Percentiles rank a stretch among this genome's conserved stretches.
Conservation (phyloP, 2,888 invertebrate genomes). For the Rhodophaea formosa region DNA sequence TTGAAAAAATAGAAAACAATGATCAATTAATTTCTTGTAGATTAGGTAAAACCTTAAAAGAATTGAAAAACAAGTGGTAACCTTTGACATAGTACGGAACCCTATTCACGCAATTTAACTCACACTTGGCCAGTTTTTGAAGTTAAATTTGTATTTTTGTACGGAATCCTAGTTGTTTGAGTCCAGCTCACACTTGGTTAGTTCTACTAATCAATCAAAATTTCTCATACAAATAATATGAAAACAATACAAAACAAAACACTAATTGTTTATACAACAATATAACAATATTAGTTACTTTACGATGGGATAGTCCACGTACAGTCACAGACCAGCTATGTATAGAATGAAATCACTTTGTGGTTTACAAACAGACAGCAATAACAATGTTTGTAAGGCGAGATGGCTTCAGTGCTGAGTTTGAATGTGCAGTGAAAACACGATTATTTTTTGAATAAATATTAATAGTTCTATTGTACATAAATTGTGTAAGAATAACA, state of each 20-base stretch:
- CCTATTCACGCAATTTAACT: no score
- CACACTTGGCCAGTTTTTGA: no score
- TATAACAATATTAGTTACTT: not conserved
- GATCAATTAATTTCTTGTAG: no score
- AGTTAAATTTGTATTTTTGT: no score
- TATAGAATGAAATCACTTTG: constrained; percentile 45
- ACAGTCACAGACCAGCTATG: constrained; percentile 54
- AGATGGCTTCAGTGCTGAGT: constrained; percentile 46
- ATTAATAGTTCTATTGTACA: not conserved
- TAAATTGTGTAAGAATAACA: not conserved
- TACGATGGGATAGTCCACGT: constrained; percentile 7
- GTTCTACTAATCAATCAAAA: not conserved
- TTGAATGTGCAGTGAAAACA: constrained; percentile 16
- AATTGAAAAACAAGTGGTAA: no score
- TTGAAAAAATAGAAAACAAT: no score
- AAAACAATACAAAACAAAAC: not conserved
- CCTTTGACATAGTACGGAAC: no score
- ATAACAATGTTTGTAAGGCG: constrained; percentile 41
- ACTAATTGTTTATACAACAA: not conserved
- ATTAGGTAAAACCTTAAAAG: no score
- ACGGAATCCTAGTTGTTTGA: no score
- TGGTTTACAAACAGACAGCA: constrained; percentile 66
- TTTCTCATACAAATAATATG: not conserved
- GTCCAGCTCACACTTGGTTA: no score
- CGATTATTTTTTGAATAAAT: not conserved